A percentile compares a stretch with the other conserved stretches of the same genome.
These are phyloP conservation scores for Pediacus dermestoides DNA, from an alignment of 2,888 invertebrate species.

Conservation along the genomic window DNA sequence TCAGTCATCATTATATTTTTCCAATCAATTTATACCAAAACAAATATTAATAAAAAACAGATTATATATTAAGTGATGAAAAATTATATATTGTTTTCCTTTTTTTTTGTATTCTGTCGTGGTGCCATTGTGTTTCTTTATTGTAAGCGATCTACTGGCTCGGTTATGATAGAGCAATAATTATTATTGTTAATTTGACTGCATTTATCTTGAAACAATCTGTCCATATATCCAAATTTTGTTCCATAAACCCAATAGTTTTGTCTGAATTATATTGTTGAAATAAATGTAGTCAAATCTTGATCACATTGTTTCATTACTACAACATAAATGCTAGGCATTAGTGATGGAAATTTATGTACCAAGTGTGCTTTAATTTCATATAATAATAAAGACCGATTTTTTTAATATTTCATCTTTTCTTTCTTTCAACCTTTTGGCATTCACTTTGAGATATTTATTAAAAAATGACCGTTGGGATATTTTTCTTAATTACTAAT, in stretches of 20 bases:
- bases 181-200: background rate
- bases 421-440: too few relatives aligned
- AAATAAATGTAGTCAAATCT: too few relatives aligned
- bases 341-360: constrained; percentile 47
- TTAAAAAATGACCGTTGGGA: too few relatives aligned
- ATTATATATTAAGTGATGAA: constrained; percentile 13
- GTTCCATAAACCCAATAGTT: too few relatives aligned
- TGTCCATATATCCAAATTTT: too few relatives aligned
- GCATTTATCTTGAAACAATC: too few relatives aligned
- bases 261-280: background rate
- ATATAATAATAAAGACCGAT: constrained; percentile 50
- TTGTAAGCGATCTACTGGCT: background rate
- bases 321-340: constrained; percentile 32
- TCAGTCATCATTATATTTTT: constrained; percentile 41
- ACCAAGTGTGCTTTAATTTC: constrained; percentile 53
- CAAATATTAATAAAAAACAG: constrained; percentile 20
- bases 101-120: too few relatives aligned
- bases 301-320: constrained; percentile 39
- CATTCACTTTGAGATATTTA: too few relatives aligned
- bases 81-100: too few relatives aligned
- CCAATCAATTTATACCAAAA: constrained; percentile 40
- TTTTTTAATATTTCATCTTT: constrained; percentile 40
- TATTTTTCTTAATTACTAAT: too few relatives aligned
- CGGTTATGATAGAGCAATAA: constrained; percentile 4
- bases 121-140: too few relatives aligned